A percentile compares a stretch with the other conserved stretches of the same genome.
Conservation (phyloP, 2,888 invertebrate genomes). For the Villa cingulata region DNA sequence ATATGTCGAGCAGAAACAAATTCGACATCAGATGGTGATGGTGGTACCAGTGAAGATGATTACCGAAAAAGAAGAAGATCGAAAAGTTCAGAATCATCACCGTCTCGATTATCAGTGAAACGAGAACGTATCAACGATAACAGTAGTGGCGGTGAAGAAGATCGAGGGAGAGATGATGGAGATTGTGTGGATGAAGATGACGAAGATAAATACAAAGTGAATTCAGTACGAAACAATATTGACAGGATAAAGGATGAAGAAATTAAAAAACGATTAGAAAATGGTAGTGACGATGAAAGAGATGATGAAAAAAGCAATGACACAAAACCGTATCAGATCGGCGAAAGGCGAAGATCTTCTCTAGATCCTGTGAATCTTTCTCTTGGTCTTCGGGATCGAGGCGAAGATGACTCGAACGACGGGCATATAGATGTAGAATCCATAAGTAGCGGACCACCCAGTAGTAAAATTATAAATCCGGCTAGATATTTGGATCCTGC, state of each 20-base stretch:
- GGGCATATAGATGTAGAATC: constrained; percentile 43
- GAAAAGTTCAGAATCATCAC: constrained; percentile 15
- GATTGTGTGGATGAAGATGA: constrained; percentile 34
- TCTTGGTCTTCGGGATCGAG: constrained; percentile 43
- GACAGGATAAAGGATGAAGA: constrained; percentile 14
- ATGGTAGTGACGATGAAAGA: constrained; percentile 31
- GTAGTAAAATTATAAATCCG: constrained; percentile 21
- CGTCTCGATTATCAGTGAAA: constrained; percentile 13
- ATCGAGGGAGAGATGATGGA: constrained; percentile 16
- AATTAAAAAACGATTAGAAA: constrained; percentile 9
- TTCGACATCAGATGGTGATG: constrained; percentile 18
- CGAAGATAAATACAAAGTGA: constrained; percentile 13
- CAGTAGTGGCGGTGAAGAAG: constrained; percentile 13
- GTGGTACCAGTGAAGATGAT: constrained; percentile 40
- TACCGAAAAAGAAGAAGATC: constrained; percentile 16
- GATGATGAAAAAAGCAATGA: constrained; percentile 33
- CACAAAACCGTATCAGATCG: constrained; percentile 24
- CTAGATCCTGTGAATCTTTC: constrained; percentile 74
- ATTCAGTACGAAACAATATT: constrained; percentile 11
- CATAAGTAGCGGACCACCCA: constrained; percentile 35
- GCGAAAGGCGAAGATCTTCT: constrained; percentile 54
- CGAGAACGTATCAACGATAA: constrained; percentile 12
- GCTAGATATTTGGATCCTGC: constrained; percentile 36
- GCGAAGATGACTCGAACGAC: constrained; percentile 44
- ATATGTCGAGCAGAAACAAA: constrained; percentile 13